Percentiles rank a stretch among this genome's conserved stretches.
Conservation (phyloP, 2,888 invertebrate genomes). For the Morpho helenor region DNA sequence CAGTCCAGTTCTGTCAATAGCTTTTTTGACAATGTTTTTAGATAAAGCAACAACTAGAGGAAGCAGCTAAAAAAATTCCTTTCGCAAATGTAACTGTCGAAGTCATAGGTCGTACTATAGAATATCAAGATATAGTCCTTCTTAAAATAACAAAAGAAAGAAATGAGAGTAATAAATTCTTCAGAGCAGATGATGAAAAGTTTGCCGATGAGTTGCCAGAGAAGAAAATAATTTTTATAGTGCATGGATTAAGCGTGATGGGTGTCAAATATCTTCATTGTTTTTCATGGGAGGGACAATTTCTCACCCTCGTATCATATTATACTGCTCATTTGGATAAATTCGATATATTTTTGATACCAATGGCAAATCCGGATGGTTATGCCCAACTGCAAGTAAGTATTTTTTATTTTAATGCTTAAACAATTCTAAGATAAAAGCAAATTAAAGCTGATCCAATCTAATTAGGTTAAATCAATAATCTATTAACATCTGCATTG, state of each 20-base stretch:
- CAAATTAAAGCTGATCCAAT: too few relatives aligned
- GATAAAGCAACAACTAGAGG: conserved; percentile 39
- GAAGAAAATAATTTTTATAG: conserved; percentile 62
- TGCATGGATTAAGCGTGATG: conserved; percentile 55
- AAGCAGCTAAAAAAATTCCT: conserved; percentile 32
- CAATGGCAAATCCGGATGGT: conserved; percentile 67
- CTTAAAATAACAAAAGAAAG: conserved; percentile 39
- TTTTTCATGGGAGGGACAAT: conserved; percentile 26
- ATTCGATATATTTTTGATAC: conserved; percentile 63
- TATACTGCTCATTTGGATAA: conserved; percentile 53
- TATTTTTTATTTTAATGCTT: not conserved
- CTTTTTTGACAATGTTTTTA: conserved; percentile 29
- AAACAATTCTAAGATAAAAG: too few relatives aligned
- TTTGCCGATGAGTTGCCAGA: conserved; percentile 47
- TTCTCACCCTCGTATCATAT: conserved; percentile 39
- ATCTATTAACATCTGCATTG: too few relatives aligned
- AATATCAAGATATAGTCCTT: conserved; percentile 56
- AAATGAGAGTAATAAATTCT: conserved; percentile 24
- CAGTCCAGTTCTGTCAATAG: too few relatives aligned
- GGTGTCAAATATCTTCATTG: conserved; percentile 36
- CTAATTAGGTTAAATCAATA: too few relatives aligned
- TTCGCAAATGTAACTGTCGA: conserved; percentile 42
- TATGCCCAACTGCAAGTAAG: conserved; percentile 12
- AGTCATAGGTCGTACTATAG: conserved; percentile 47
- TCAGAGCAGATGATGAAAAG: conserved; percentile 43